These are phyloP conservation scores for Progne subis DNA, from an alignment of 2,113 vertebrate genomes.

Conservation along the genomic window DNA sequence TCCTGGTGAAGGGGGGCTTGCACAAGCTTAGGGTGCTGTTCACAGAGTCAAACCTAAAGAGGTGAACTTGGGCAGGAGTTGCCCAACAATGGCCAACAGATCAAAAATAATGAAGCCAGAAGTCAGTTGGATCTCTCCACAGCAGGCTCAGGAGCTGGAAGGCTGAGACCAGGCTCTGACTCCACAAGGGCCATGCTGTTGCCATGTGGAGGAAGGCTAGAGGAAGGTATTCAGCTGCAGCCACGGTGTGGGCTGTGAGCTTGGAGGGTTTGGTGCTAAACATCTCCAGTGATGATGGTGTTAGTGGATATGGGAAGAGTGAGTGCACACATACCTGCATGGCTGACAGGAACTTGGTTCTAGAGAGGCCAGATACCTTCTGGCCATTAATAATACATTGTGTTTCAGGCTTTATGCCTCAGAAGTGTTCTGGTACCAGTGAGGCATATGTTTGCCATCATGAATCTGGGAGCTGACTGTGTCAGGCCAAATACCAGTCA, in stretches of 20 bases:
- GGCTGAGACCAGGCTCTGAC: not conserved
- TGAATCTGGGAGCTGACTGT: conserved; percentile 17
- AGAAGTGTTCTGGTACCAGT: not conserved
- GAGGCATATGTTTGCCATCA: not conserved
- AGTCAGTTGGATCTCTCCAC: not conserved
- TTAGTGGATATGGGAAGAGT: not conserved
- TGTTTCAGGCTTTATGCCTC: not conserved
- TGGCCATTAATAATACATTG: not conserved
- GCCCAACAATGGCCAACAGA: not conserved
- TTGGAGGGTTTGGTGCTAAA: not conserved
- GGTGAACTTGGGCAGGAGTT: not conserved
- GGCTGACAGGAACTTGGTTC: not conserved
- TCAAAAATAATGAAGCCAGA: not conserved
- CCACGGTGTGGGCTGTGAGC: not conserved
- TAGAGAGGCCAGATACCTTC: not conserved
- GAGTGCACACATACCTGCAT: not conserved
- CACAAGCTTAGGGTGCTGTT: not conserved
- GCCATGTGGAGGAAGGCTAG: not conserved
- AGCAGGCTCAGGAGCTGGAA: not conserved
- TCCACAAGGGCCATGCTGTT: not conserved
- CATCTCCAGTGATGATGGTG: rapidly evolving
- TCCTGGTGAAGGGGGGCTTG: not conserved
- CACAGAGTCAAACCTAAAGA: not conserved
- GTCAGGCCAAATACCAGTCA: not conserved
- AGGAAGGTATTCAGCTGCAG: not conserved